Base-by-base conservation (phyloP, 2,888 invertebrate genomes). In the Aleiodes alternator region DNA sequence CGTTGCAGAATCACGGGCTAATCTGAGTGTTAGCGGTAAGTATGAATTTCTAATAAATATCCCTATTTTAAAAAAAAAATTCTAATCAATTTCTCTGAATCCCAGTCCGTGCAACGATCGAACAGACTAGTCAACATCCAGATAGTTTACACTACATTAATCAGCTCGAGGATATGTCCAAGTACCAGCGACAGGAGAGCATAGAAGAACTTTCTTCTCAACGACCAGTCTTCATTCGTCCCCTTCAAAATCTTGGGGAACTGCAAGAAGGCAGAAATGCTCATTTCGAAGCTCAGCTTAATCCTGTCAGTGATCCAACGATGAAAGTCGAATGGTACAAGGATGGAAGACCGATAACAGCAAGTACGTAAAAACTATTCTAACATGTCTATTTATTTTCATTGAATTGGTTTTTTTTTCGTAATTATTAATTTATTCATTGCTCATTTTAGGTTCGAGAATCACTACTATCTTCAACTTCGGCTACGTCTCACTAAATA, bases 401-500 rank as follows among this genome's bases (percentile, higher is more conserved):
- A 23, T 23, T 23, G 23, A 23, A 23, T 23, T 23, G 1, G 1
- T 23, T 23, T 23, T 23, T 23, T 23, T 23, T 23, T 23, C n/a
- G n/a, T 12, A 23, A 12, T 23, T 8, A 12, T 34, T n/a, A 7
- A 66, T 23, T 23, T 12, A 57, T 31, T 38, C 31, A 4, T 12
- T 23, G 23, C 23, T 29, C 53, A 34, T 23, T 50, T 43, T 77
- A 91, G 91, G 91, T 91, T 97, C 98, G 90, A 94, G 98, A 91
- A 98, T 97, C 91, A 96, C 96, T 90, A 97, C 97, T 90, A 96
- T 97, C 93, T 97, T 97, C 94, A 98, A 98, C 94, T 98, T 98
- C 94, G 98, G 98, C 90, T 98, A 98, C 93, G 98, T 98, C 92
- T 97, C 97, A 92, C 95, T 98, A 88, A 98, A 98, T 92, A 98